These are phyloP conservation scores for Cremastinae sp. DNA, from an alignment of 2,888 invertebrate species.

Conservation along the genomic window DNA sequence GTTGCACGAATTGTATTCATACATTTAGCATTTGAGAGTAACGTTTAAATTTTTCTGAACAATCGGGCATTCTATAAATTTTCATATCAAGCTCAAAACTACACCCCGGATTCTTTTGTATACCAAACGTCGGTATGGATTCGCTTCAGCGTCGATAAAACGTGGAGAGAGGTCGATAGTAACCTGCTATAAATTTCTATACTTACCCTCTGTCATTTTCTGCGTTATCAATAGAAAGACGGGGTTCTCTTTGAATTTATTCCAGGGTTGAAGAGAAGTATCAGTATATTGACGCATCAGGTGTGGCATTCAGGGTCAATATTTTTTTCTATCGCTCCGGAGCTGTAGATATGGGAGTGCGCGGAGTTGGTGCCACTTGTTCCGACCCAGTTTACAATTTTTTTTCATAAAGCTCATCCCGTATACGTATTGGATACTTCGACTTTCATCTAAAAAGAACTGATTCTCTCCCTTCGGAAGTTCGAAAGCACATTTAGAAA, in stretches of 20 bases:
- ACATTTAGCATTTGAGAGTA: no score
- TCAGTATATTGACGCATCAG: slow-evolving; percentile 74
- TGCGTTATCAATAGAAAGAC: slow-evolving; percentile 22
- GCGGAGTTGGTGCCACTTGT: slow-evolving; percentile 44
- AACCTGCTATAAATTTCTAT: not conserved
- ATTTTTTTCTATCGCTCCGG: slow-evolving; percentile 66
- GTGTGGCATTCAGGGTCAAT: slow-evolving; percentile 73
- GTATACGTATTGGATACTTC: no score
- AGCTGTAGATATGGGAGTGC: slow-evolving; percentile 21
- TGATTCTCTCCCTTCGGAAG: not conserved
- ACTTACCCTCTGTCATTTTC: slow-evolving; percentile 25
- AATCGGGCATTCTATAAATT: no score
- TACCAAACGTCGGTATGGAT: no score
- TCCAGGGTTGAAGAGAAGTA: slow-evolving; percentile 67
- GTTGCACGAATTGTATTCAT: no score
- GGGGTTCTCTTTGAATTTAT: slow-evolving; percentile 65
- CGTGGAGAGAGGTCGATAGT: not conserved
- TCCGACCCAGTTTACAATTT: slow-evolving; percentile 38
- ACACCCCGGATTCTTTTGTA: no score
- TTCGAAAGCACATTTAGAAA: not conserved
- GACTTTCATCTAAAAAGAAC: no score
- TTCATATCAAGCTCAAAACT: no score
- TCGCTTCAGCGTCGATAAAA: no score
- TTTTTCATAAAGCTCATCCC: slow-evolving; percentile 43
- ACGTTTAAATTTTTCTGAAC: no score